Conservation (phyloP, 2,113 vertebrate genomes). For the Paratilapia polleni region DNA sequence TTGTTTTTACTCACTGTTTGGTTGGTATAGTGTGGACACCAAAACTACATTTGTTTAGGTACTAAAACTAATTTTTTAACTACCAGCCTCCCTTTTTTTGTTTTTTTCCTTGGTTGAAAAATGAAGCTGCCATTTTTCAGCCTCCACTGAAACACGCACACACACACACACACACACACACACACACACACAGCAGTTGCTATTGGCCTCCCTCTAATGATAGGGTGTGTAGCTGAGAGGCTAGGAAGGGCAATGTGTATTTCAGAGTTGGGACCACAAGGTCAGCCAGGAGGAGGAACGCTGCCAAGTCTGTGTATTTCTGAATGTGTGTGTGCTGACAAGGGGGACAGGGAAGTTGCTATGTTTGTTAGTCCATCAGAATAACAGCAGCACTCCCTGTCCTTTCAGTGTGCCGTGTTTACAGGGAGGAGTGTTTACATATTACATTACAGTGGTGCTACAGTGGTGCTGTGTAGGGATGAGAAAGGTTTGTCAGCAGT, state of each 20-base stretch:
- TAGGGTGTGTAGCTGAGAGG: conserved; percentile 46
- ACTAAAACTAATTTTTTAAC: background rate
- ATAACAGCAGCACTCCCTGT: conserved; percentile 8
- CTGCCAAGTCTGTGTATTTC: background rate
- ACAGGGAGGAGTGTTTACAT: conserved; percentile 2
- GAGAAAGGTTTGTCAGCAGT: background rate
- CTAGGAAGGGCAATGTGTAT: conserved; percentile 35
- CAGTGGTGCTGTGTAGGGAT: background rate
- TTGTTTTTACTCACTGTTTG: background rate
- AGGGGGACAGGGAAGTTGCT: background rate
- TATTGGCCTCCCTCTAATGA: conserved; percentile 48
- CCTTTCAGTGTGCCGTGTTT: background rate
- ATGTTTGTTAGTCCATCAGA: background rate
- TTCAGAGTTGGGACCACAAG: conserved; percentile 55
- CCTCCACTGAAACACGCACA: background rate
- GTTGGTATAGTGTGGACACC: too few relatives aligned
- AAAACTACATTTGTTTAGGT: background rate
- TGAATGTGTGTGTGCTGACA: background rate
- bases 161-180: background rate
- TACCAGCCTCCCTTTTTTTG: background rate
- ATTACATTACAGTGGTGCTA: background rate
- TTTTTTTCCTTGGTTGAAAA: background rate
- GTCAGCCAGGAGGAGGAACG: conserved; percentile 31
- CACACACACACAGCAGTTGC: background rate
- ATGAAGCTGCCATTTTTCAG: background rate